Percentiles rank a stretch among this genome's conserved stretches.
phyloP scores from a whole-genome alignment of 2,888 invertebrate genomes.

The Polyommatus iphigenia region DNA sequence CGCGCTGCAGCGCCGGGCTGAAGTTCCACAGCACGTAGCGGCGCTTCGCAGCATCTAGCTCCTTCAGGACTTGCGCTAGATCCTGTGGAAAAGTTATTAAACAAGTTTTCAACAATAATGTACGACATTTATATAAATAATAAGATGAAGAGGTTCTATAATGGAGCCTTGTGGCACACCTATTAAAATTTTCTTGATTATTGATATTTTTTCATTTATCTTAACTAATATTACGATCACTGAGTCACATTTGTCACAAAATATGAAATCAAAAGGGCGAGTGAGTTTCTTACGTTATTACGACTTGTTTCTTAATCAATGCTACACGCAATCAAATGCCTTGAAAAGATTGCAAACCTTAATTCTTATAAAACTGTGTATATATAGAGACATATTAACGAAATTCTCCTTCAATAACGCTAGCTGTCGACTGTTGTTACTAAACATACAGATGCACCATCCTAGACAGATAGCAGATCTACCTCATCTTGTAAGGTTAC shows the following conservation, averaged over 20 bases:
- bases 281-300: background rate
- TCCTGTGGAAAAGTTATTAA: slow-evolving; percentile 50
- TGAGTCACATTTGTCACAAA: background rate
- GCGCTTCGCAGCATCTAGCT: slow-evolving; percentile 54
- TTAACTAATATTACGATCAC: background rate
- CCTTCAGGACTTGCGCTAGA: slow-evolving; percentile 57
- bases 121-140: background rate
- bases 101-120: too few species aligned
- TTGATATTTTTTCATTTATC: background rate
- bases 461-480: too few species aligned
- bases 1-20: slow-evolving; percentile 47
- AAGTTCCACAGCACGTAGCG: slow-evolving; percentile 67
- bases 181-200: background rate
- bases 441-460: too few species aligned
- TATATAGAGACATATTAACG: too few species aligned
- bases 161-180: background rate
- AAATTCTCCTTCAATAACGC: too few species aligned
- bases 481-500: background rate
- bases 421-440: too few species aligned
- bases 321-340: background rate
- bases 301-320: background rate
- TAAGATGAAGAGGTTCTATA: background rate
- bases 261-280: background rate
- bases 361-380: too few species aligned
- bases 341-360: too few species aligned